A percentile compares a stretch with the other conserved stretches of the same genome.
Evolutionary conservation across 2,113 vertebrate genomes (phyloP).

Genomic region (Sula dactylatra): DNA sequence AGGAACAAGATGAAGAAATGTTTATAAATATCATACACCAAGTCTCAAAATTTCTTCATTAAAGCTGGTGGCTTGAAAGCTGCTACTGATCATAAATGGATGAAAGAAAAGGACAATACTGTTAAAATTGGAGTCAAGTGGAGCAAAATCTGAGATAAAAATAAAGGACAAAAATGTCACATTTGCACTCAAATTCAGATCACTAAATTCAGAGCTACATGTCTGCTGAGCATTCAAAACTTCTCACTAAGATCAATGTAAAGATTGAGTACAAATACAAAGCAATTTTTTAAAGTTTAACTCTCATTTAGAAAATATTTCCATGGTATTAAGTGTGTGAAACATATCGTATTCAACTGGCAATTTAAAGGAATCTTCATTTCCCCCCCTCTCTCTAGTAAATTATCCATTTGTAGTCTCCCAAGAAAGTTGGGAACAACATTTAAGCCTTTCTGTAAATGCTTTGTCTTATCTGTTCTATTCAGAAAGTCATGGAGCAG

Average conservation of each 20-base stretch:
- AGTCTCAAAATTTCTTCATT: not conserved
- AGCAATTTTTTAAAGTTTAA: not conserved
- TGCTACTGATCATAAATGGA: not conserved
- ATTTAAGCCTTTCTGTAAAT: not conserved
- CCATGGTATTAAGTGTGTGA: not conserved
- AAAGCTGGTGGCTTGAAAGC: not conserved
- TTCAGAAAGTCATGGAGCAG: not conserved
- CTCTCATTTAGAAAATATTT: not conserved
- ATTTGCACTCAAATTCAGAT: not conserved
- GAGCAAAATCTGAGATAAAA: not conserved
- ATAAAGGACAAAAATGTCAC: not conserved
- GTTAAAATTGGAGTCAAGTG: not conserved
- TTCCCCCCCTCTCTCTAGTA: not conserved
- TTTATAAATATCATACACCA: not conserved
- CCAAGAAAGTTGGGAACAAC: not conserved
- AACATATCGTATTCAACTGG: not conserved
- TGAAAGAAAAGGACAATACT: not conserved
- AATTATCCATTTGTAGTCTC: not conserved
- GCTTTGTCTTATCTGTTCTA: not conserved
- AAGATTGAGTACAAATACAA: not conserved
- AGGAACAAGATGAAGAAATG: slow-evolving; percentile 8
- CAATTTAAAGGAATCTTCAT: not conserved
- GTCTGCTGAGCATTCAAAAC: not conserved
- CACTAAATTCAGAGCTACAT: not conserved
- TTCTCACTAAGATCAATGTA: not conserved